A percentile compares a stretch with the other conserved stretches of the same genome.
Conservation (phyloP, 2,888 invertebrate genomes). For the Minunthozetes semirufus region DNA sequence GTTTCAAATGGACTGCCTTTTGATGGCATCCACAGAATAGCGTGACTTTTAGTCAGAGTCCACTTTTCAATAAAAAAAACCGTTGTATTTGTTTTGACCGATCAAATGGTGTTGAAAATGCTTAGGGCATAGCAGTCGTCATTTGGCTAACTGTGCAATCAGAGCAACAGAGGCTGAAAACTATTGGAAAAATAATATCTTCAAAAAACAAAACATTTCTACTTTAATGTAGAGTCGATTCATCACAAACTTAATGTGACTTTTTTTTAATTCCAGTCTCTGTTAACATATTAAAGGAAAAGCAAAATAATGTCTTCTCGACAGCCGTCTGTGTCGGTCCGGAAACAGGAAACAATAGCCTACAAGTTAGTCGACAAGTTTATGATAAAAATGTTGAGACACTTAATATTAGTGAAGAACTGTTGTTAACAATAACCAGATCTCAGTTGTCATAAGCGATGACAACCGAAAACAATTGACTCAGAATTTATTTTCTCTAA, state of each 20-base stretch:
- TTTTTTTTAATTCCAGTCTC: background rate
- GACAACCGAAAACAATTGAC: slow-evolving; percentile 7
- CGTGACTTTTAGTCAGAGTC: background rate
- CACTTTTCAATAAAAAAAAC: background rate
- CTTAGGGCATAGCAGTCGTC: background rate
- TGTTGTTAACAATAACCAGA: slow-evolving; percentile 3
- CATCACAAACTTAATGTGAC: background rate
- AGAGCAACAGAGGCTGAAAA: background rate
- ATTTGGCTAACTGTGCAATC: background rate
- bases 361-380: slow-evolving; percentile 27
- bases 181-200: background rate
- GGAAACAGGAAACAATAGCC: slow-evolving; percentile 29
- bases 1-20: background rate
- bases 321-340: slow-evolving; percentile 2
- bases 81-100: slow-evolving; percentile 6
- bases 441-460: slow-evolving; percentile 3
- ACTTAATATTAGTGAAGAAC: background rate
- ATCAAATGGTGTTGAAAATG: background rate
- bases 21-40: background rate
- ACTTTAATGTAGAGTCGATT: background rate
- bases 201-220: background rate
- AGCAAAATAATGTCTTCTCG: slow-evolving; percentile 10
- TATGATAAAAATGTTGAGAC: slow-evolving; percentile 14
- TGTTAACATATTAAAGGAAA: slow-evolving; percentile 16
- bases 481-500: background rate